Base-by-base conservation (phyloP, 2,888 invertebrate species). In the Eumacrocentrus americanus region DNA sequence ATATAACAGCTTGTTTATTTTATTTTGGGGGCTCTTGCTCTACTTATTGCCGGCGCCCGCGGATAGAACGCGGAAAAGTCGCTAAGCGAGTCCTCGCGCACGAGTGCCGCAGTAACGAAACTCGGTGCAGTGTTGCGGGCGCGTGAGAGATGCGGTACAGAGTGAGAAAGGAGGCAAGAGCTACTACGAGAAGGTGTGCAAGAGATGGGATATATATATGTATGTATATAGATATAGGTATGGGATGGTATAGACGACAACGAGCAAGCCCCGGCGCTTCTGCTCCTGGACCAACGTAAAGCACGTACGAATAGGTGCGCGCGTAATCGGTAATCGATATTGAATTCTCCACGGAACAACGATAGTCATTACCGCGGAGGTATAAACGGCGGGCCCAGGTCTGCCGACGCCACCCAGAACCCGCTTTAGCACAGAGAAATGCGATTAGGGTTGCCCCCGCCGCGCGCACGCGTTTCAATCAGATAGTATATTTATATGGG, bases 281-380 rank as follows among this genome's bases (percentile, higher is more conserved):
- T 20, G 42, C 42, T 46, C 46, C 53, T 25, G 44, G 44, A 25
- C 55, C 60, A 55, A 50, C 60, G 46, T 60, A 44, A 55, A 60
- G 60, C 60, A 60, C 60, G 60, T 66, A 58, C 64, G 61, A 64
- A 67, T 66, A 64, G 64, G 65, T 58, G 54, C 61, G 57, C 53
- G 60, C 61, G 63, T 67, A 67, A 67, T 67, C 66, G 65, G 66
- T 64, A 67, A 66, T 67, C 67, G 67, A 67, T 67, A 67, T 66
- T 64, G 67, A 66, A 66, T 67, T 67, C 67, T 66, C 66, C 58
- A 63, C 55, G 58, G 66, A 65, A 65, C 66, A 67, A 67, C 63
- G 65, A 67, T 67, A 65, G 65, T 67, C 65, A 67, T 67, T 67
- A 67, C 60, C 56, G 59, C 58, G 58, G 51, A 57, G 62, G 60